phyloP scores from a whole-genome alignment of 2,113 vertebrate species.

The Syrrhaptes paradoxus region DNA sequence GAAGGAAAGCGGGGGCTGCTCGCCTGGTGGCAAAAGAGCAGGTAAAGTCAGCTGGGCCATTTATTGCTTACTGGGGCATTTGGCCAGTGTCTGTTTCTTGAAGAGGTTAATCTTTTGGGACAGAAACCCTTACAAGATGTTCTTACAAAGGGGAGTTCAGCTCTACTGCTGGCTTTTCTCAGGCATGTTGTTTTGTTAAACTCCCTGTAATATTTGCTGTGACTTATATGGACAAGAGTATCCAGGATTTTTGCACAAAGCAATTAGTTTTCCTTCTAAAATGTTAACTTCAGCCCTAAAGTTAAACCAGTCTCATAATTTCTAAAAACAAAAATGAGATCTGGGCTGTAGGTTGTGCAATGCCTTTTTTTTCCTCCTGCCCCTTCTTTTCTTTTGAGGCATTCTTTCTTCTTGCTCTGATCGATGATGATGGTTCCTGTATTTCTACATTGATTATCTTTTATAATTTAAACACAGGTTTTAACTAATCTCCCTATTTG shows the following conservation, averaged over 20 bases:
- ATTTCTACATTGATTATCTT: neutral
- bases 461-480: neutral
- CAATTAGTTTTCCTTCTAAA: neutral
- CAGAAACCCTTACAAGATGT: neutral
- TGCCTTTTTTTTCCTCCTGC: fast-evolving
- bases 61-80: neutral
- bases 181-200: neutral
- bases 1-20: fast-evolving
- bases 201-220: neutral
- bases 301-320: neutral
- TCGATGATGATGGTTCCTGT: fast-evolving
- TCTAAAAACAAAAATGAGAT: neutral
- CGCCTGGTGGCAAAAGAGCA: fast-evolving
- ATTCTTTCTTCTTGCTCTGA: neutral
- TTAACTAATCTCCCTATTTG: neutral
- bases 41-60: neutral
- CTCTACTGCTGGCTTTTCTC: neutral
- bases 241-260: neutral
- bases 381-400: neutral
- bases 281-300: neutral
- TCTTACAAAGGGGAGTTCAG: neutral
- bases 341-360: neutral
- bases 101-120: neutral
- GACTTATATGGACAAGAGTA: neutral
- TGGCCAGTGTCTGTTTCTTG: neutral